Conservation (phyloP, 2,888 invertebrate species). For the Mimumesa dahlbomi region DNA sequence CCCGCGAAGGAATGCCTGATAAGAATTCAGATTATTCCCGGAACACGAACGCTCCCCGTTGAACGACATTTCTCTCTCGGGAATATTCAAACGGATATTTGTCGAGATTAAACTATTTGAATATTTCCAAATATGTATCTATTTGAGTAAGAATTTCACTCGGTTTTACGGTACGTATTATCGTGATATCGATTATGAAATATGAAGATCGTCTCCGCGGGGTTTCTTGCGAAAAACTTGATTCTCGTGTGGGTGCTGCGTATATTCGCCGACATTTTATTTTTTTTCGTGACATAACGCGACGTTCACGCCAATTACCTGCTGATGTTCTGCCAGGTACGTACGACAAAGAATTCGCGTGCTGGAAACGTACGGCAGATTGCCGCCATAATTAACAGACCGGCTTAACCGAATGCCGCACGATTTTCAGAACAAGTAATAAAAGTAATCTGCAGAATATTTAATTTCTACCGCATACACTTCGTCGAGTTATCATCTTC, state of each 20-base stretch:
- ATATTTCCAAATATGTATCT: too few relatives aligned
- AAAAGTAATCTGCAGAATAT: too few relatives aligned
- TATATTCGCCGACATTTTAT: constrained; percentile 33
- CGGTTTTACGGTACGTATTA: too few relatives aligned
- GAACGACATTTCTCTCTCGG: too few relatives aligned
- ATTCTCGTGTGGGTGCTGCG: too few relatives aligned
- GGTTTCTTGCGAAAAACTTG: too few relatives aligned
- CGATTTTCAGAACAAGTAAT: background rate
- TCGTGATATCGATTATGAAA: background rate
- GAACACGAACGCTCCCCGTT: background rate
- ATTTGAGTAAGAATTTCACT: too few relatives aligned
- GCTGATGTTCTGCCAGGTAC: constrained; percentile 18
- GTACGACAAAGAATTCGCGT: constrained; percentile 49
- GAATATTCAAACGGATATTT: background rate
- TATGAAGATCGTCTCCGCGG: background rate
- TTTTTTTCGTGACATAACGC: constrained; percentile 63
- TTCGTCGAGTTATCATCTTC: background rate
- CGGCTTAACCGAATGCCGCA: constrained; percentile 16
- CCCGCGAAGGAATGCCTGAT: constrained; percentile 34
- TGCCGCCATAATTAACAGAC: constrained; percentile 45
- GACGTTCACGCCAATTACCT: constrained; percentile 71
- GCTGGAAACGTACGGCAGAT: constrained; percentile 25
- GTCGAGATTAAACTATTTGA: too few relatives aligned
- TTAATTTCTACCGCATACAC: constrained; percentile 11
- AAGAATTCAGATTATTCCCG: constrained; percentile 24